Percentiles rank a stretch among this genome's conserved stretches.
Evolutionary conservation across 2,113 vertebrate species (phyloP).

Genomic region (Leptodactylus fuscus): DNA sequence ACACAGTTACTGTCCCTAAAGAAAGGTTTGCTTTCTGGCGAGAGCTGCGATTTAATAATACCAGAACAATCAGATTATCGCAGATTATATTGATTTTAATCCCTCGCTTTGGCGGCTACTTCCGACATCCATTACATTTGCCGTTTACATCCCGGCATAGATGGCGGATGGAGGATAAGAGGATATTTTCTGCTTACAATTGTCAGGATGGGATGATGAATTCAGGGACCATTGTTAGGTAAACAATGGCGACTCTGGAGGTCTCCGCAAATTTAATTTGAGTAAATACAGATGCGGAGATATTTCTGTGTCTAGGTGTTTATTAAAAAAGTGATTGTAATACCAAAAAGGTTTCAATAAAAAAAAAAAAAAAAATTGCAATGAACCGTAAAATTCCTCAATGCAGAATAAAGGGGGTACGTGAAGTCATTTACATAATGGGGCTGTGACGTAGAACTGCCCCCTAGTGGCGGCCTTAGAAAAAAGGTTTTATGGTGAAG

Average conservation of each 20-base stretch:
- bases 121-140: neutral
- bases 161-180: neutral
- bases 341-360: no score
- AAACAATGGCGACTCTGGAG: slow-evolving; percentile 30
- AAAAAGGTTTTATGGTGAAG: no score
- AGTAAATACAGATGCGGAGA: slow-evolving; percentile 24
- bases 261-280: slow-evolving; percentile 5
- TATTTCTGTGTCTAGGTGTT: neutral
- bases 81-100: neutral
- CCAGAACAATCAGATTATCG: neutral
- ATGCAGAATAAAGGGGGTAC: no score
- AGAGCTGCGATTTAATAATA: no score
- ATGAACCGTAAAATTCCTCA: no score
- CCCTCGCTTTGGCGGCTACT: neutral
- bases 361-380: no score
- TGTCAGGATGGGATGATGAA: neutral
- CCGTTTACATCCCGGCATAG: neutral
- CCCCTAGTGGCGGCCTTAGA: no score
- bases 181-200: slow-evolving; percentile 33
- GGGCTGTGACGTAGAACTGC: no score
- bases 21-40: no score
- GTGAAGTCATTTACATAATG: no score
- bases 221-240: neutral
- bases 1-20: no score
- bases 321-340: neutral